Percentiles rank a stretch among this genome's conserved stretches.
Conservation (phyloP, 2,888 invertebrate species). For the Ectemnius continuus region DNA sequence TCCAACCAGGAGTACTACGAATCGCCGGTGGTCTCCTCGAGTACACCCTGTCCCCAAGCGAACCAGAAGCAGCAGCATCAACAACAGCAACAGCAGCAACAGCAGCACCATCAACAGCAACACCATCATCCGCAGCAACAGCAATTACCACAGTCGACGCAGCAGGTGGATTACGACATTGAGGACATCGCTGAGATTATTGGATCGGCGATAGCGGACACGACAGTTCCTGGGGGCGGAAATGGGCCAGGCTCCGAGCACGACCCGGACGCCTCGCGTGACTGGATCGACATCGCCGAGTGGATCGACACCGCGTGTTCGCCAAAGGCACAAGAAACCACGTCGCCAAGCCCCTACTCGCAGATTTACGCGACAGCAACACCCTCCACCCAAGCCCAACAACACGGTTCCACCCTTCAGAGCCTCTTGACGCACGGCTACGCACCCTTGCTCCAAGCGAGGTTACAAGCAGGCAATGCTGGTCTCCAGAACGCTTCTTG, state of each 20-base stretch:
- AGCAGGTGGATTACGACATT: conserved; percentile 83
- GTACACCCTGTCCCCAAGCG: conserved; percentile 76
- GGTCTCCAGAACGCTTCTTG: conserved; percentile 71
- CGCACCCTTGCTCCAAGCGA: conserved; percentile 89
- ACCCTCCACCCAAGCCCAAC: conserved; percentile 73
- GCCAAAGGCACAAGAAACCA: conserved; percentile 81
- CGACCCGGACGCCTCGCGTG: conserved; percentile 86
- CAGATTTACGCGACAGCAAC: conserved; percentile 78
- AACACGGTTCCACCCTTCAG: conserved; percentile 87
- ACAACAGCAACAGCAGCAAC: conserved; percentile 60
- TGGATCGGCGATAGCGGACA: conserved; percentile 93
- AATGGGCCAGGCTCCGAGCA: conserved; percentile 80
- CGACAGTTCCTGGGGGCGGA: conserved; percentile 86
- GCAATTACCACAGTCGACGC: conserved; percentile 72
- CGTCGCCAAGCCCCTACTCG: conserved; percentile 77
- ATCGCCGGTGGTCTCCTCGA: conserved; percentile 78
- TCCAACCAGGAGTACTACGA: conserved; percentile 77
- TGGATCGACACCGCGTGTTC: conserved; percentile 91
- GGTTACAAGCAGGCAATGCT: conserved; percentile 87
- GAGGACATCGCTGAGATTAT: conserved; percentile 93
- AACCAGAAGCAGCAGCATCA: conserved; percentile 67
- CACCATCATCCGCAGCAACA: conserved; percentile 73
- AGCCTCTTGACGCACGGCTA: conserved; percentile 88
- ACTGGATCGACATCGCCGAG: conserved; percentile 93
- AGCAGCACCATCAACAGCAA: conserved; percentile 82